Evolutionary conservation across 2,888 invertebrate species (phyloP).

Genomic region (Troides oblongomaculatus): DNA sequence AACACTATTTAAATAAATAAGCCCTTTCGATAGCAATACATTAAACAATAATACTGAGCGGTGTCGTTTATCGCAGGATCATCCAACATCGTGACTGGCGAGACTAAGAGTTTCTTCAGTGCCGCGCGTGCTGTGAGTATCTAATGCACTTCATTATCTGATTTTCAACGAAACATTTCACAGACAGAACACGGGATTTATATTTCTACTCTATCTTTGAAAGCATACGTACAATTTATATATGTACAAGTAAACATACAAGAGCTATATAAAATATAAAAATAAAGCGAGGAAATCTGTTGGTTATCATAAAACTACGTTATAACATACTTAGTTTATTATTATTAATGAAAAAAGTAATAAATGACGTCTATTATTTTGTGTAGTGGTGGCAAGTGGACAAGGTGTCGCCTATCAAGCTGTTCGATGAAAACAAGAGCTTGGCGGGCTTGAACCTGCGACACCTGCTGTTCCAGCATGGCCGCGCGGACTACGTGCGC

Average conservation of each 20-base stretch:
- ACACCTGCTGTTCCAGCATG: conserved; percentile 89
- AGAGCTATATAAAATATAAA: too few relatives aligned
- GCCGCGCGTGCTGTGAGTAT: conserved; percentile 91
- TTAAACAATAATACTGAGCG: conserved; percentile 1
- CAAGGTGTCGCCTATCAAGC: conserved; percentile 92
- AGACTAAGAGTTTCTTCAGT: conserved; percentile 94
- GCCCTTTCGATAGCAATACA: neutral
- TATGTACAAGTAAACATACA: too few relatives aligned
- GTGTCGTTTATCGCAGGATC: conserved; percentile 80
- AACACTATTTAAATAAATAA: neutral
- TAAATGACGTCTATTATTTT: neutral
- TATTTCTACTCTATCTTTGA: neutral
- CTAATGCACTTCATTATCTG: conserved; percentile 45
- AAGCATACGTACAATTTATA: neutral
- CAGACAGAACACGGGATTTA: neutral
- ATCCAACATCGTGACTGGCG: conserved; percentile 93
- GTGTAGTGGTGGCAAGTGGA: conserved; percentile 94
- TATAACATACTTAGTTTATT: too few relatives aligned
- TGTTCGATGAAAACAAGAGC: conserved; percentile 93
- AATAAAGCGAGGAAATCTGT: too few relatives aligned
- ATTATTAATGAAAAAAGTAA: too few relatives aligned
- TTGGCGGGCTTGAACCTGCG: conserved; percentile 91
- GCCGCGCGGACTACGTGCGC: conserved; percentile 85
- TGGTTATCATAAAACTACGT: too few relatives aligned
- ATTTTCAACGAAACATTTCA: conserved; percentile 35